Conservation (phyloP, 2,888 invertebrate species). For the Ferrisia virgata region DNA sequence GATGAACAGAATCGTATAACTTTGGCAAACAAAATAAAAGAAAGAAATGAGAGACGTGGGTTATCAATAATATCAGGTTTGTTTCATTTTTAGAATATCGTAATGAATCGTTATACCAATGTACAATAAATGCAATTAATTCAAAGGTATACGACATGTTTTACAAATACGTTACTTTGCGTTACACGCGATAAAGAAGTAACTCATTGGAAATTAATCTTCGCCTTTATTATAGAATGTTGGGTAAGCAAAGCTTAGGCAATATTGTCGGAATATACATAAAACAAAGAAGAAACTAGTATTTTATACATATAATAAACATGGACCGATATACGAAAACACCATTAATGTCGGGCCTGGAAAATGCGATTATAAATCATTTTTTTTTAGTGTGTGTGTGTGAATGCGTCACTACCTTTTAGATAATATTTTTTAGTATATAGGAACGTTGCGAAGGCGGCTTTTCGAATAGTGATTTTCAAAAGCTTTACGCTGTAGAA, state of each 20-base stretch:
- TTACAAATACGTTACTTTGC: background rate
- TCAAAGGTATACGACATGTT: background rate
- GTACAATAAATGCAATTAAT: background rate
- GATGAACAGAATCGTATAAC: too few relatives aligned
- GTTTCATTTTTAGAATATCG: background rate
- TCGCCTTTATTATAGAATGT: background rate
- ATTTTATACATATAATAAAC: conserved; percentile 3
- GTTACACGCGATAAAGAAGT: background rate
- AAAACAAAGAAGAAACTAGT: conserved; percentile 19
- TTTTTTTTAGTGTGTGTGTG: background rate
- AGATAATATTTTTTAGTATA: background rate
- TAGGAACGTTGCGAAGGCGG: background rate
- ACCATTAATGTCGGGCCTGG: conserved; percentile 16
- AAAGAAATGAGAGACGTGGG: too few relatives aligned
- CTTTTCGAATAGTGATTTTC: conserved; percentile 2
- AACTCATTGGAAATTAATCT: background rate
- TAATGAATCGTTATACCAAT: background rate
- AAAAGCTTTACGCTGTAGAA: background rate
- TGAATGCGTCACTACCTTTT: conserved; percentile 10
- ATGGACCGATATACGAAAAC: conserved; percentile 19
- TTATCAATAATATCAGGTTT: background rate
- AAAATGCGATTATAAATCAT: conserved; percentile 22
- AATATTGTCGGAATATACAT: background rate
- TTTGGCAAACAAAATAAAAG: too few relatives aligned
- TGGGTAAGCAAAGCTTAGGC: background rate